Evolutionary conservation across 2,888 invertebrate species (phyloP).

Genomic region (Julus scanicus): DNA sequence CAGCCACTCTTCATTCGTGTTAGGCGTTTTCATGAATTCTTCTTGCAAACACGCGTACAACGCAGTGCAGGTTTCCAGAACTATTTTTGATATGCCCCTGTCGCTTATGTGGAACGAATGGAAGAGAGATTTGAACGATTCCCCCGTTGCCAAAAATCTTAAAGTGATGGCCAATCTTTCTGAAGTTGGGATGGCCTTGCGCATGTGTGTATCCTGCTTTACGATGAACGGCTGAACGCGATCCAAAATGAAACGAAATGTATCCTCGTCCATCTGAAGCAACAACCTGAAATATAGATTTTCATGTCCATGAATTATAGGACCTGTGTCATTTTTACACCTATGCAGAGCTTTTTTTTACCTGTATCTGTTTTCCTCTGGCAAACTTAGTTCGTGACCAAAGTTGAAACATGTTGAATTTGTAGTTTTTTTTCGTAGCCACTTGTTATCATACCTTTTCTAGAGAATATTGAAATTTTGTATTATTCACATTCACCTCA

Average conservation of each 20-base stretch:
- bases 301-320: too few relatives aligned
- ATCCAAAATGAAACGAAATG: background rate
- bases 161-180: slow-evolving; percentile 45
- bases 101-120: slow-evolving; percentile 32
- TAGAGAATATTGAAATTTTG: background rate
- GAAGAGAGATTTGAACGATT: slow-evolving; percentile 46
- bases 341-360: background rate
- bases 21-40: slow-evolving; percentile 41
- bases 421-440: background rate
- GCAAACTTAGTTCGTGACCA: background rate
- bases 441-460: background rate
- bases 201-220: slow-evolving; percentile 52
- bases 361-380: slow-evolving; percentile 8
- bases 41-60: slow-evolving; percentile 27
- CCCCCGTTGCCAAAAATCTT: slow-evolving; percentile 50
- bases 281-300: background rate
- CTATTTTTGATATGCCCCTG: slow-evolving; percentile 42
- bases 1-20: slow-evolving; percentile 43
- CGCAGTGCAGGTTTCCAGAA: slow-evolving; percentile 51
- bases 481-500: too few relatives aligned
- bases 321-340: background rate
- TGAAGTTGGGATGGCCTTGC: slow-evolving; percentile 31
- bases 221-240: slow-evolving; percentile 31
- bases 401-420: background rate
- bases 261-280: slow-evolving; percentile 21